phyloP scores from a whole-genome alignment of 2,797 vertebrate genomes.

The Pampus argenteus region DNA sequence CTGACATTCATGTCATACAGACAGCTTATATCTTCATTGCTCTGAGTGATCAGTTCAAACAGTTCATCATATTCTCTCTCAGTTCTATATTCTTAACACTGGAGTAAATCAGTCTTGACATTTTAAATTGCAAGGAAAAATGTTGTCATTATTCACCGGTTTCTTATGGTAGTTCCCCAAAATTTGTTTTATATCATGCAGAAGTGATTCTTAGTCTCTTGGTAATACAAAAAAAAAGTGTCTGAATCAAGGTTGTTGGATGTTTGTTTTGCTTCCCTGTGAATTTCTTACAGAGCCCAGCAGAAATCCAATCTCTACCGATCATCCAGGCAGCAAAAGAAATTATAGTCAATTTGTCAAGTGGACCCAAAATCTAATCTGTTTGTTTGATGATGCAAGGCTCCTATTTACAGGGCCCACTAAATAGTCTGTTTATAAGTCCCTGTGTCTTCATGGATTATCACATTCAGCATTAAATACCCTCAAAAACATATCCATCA shows the following conservation, averaged over 20 bases:
- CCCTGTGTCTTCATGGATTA: constrained; percentile 46
- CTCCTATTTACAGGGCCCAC: constrained; percentile 53
- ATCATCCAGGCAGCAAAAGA: constrained; percentile 71
- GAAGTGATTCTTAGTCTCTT: constrained; percentile 35
- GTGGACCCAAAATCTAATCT: constrained; percentile 78
- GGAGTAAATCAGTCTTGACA: constrained; percentile 22
- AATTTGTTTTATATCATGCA: constrained; percentile 26
- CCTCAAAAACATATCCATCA: constrained; percentile 28
- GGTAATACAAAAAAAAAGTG: constrained; percentile 37
- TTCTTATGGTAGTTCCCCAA: constrained; percentile 23
- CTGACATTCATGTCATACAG: constrained; percentile 28
- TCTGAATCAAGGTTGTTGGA: constrained; percentile 47
- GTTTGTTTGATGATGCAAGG: constrained; percentile 73
- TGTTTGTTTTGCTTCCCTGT: constrained; percentile 54
- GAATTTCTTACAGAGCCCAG: constrained; percentile 55
- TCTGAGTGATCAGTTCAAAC: constrained; percentile 18
- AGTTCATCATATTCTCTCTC: constrained; percentile 12
- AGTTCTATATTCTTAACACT: constrained; percentile 5
- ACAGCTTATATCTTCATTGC: constrained; percentile 25
- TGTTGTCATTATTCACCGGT: background rate
- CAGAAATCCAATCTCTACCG: constrained; percentile 72
- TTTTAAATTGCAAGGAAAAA: constrained; percentile 26
- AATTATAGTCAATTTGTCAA: constrained; percentile 75
- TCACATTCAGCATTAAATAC: constrained; percentile 51
- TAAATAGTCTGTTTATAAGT: constrained; percentile 51